phyloP scores from a whole-genome alignment of 2,888 invertebrate species.

The Cheilosia impressa region DNA sequence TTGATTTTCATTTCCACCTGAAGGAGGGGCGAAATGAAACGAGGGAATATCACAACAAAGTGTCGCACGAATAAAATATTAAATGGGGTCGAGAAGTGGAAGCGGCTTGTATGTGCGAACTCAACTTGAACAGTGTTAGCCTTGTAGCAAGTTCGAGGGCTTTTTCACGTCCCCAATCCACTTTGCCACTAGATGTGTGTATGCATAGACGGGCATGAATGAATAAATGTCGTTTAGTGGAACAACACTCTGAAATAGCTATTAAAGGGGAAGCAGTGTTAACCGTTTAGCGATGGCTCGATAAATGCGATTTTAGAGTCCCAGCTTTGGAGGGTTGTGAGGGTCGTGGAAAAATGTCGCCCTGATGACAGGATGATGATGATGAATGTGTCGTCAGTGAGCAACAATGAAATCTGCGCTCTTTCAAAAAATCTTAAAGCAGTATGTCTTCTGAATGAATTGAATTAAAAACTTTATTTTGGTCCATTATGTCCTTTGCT shows the following conservation, averaged over 20 bases:
- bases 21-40: background rate
- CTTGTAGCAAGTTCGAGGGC: slow-evolving; percentile 26
- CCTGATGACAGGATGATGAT: too few species aligned
- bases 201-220: background rate
- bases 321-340: too few species aligned
- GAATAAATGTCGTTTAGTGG: slow-evolving; percentile 6
- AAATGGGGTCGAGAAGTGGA: slow-evolving; percentile 5
- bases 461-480: too few species aligned
- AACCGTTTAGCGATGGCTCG: background rate
- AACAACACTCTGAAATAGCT: background rate
- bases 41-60: slow-evolving; percentile 20
- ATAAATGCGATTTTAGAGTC: too few species aligned
- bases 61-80: slow-evolving; percentile 10
- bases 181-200: background rate
- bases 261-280: background rate
- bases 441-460: too few species aligned
- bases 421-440: too few species aligned
- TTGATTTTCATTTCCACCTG: slow-evolving; percentile 9
- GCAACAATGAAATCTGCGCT: too few species aligned
- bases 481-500: too few species aligned
- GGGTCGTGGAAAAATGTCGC: too few species aligned
- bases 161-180: background rate
- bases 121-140: slow-evolving; percentile 16
- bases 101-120: slow-evolving; percentile 4
- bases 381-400: too few species aligned